Percentiles rank a stretch among this genome's conserved stretches.
Conservation (phyloP, 2,113 vertebrate genomes). For the Erythrolamprus reginae region DNA sequence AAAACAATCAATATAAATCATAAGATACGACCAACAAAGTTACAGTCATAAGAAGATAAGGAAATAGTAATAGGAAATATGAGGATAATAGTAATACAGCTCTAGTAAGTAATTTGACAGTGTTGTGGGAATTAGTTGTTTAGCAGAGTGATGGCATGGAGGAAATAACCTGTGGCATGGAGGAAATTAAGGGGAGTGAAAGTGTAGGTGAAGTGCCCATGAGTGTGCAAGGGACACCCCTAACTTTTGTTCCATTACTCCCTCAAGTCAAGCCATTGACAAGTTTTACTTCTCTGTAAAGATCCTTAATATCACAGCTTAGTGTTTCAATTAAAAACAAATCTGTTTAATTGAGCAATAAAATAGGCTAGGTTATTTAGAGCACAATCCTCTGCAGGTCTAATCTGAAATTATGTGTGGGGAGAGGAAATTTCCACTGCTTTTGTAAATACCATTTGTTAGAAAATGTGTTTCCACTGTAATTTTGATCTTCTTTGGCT, state of each 20-base stretch:
- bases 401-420: background rate
- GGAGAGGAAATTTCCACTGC: background rate
- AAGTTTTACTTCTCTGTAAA: background rate
- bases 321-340: background rate
- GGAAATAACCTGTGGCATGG: too few species aligned
- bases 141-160: too few species aligned
- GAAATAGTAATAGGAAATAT: too few species aligned
- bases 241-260: background rate
- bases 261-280: background rate
- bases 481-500: background rate
- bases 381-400: background rate
- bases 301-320: background rate
- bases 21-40: too few species aligned
- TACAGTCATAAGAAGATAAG: too few species aligned
- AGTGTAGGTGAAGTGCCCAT: background rate
- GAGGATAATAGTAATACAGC: too few species aligned
- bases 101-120: too few species aligned
- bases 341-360: background rate
- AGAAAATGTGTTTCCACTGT: background rate
- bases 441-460: background rate
- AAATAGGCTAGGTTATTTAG: background rate
- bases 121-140: too few species aligned
- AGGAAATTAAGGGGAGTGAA: background rate
- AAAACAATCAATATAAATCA: too few species aligned
- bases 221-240: background rate